A percentile compares a stretch with the other conserved stretches of the same genome.
These are phyloP conservation scores for Dascillus cervinus DNA, from an alignment of 2,888 invertebrate genomes.

Conservation along the genomic window DNA sequence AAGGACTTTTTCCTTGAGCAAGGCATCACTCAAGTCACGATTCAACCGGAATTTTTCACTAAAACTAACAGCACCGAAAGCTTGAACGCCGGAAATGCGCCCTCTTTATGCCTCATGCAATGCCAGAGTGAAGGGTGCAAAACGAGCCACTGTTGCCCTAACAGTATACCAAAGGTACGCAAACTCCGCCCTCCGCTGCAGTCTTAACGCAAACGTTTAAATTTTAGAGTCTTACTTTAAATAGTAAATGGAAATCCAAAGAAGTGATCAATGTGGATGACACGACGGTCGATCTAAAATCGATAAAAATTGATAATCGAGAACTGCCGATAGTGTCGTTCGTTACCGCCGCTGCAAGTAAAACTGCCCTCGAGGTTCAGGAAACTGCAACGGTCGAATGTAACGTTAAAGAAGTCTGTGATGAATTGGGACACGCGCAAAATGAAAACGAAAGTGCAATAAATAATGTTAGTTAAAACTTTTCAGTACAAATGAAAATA, in stretches of 20 bases:
- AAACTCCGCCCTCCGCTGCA: too few species aligned
- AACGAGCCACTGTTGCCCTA: conserved; percentile 41
- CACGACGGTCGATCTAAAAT: conserved; percentile 7
- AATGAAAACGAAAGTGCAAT: too few species aligned
- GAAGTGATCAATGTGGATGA: conserved; percentile 1
- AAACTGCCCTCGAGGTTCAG: too few species aligned
- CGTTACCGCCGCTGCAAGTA: too few species aligned
- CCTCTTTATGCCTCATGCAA: conserved; percentile 38
- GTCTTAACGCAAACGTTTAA: neutral
- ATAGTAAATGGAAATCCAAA: conserved; percentile 9
- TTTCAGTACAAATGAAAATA: too few species aligned
- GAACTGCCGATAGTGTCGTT: conserved; percentile 8
- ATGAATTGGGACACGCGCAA: too few species aligned
- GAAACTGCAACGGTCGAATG: neutral
- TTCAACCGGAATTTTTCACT: conserved; percentile 74
- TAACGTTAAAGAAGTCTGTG: too few species aligned
- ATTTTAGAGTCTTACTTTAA: conserved; percentile 4
- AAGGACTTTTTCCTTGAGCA: conserved; percentile 69
- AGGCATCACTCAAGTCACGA: conserved; percentile 76
- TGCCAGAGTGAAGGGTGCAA: conserved; percentile 41
- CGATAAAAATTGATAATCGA: conserved; percentile 5
- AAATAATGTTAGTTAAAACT: too few species aligned
- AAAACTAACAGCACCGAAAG: conserved; percentile 27
- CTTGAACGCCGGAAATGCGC: conserved; percentile 23
- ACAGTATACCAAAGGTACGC: conserved; percentile 9